Conservation (phyloP, 1,140 invertebrate species). For the Zaprionus tsacasi region DNA sequence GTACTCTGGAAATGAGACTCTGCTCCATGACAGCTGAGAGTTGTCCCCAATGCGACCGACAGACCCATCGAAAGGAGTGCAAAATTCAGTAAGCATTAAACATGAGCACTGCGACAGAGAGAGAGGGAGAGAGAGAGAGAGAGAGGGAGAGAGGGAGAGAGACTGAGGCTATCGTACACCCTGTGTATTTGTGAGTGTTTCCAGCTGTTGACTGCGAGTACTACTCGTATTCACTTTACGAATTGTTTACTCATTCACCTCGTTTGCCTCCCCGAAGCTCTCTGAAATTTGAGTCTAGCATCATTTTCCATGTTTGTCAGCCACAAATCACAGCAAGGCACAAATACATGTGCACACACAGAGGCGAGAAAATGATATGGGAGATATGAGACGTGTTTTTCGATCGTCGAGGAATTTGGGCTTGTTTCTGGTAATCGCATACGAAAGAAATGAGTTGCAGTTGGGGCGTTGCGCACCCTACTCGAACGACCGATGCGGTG, state of each 20-base stretch:
- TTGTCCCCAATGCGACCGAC: constrained; percentile 15
- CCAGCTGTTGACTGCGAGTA: not conserved
- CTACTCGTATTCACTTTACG: constrained; percentile 6
- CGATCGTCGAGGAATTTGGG: constrained; percentile 10
- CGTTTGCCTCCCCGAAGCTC: not conserved
- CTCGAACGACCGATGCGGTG: too few relatives aligned
- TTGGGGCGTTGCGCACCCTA: not conserved
- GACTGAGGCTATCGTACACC: constrained; percentile 20
- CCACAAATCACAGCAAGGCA: constrained; percentile 4
- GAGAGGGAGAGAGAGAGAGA: not conserved
- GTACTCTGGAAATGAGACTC: constrained; percentile 1
- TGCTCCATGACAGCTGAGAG: constrained; percentile 46
- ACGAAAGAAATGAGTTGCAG: not conserved
- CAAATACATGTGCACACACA: not conserved
- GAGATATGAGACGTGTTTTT: constrained; percentile 1
- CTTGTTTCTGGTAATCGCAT: constrained; percentile 9
- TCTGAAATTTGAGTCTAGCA: constrained; percentile 5
- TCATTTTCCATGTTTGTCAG: constrained; percentile 2
- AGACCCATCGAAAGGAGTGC: constrained; percentile 15
- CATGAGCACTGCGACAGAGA: constrained; percentile 39
- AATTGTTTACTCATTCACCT: constrained; percentile 7
- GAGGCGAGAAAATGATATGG: constrained; percentile 3
- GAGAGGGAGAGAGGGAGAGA: not conserved
- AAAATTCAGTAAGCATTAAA: constrained; percentile 56
- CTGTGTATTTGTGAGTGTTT: constrained; percentile 1